Evolutionary conservation across 2,797 vertebrate species (phyloP), one percentile per base, ranked within the genome.

Genomic region (Eremophila alpestris): DNA sequence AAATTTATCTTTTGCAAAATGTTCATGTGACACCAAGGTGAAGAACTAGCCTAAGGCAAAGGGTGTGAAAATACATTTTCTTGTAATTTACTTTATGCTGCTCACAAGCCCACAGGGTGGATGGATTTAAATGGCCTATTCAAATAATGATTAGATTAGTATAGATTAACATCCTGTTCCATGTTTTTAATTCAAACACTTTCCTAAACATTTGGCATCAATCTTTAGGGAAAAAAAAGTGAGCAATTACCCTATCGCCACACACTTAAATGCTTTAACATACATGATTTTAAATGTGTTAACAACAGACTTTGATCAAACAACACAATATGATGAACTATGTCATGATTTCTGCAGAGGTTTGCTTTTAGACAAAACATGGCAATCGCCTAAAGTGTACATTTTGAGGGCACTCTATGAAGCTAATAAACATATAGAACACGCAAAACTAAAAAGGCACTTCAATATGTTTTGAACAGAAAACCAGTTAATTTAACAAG

Each of bases 71-170:
- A 87, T 11, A n/a, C 19, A 77, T 71, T 87, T 40, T 89, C 65
- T 91, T 82, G 45, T 87, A 32, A 76, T 85, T 75, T 74, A 70
- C 51, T 77, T 90, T 62, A 87, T 14, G 24, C 18, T 73, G 38
- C 34, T 91, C 52, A 51, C 19, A 95, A 74, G 32, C 67, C 58
- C 69, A 55, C 10, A 11, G 62, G 55, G 36, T 76, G 51, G 48
- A 65, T 55, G n/a, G 73, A 92, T 88, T 93, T 81, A 90, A 89
- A 93, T 32, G 24, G 46, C 16, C 74, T 78, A 75, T 58, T 81
- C 29, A 14, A 91, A 88, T 64, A 83, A 90, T 7, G 3, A 92
- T 74, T 83, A 64, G 32, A 91, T 77, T 70, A 68, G 29, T 80
- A 64, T 5, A 92, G 65, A 71, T 65, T 80, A 87, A 78, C 55